Evolutionary conservation across 2,113 vertebrate genomes (phyloP), one percentile per base, ranked within the genome.

Genomic region (Varanus komodoensis): DNA sequence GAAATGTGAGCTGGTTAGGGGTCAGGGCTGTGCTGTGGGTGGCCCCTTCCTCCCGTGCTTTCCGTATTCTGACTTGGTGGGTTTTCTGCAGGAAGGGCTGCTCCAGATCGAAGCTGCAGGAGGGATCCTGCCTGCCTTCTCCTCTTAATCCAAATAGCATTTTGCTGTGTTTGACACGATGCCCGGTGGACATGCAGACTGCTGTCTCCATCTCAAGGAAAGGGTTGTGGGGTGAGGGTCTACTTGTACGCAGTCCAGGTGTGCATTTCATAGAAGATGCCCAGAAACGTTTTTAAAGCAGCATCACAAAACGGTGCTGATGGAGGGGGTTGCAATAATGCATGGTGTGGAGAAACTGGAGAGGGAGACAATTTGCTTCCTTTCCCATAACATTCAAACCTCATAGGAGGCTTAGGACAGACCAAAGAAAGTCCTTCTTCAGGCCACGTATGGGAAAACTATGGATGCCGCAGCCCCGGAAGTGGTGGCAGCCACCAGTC

Each of bases 31-130:
- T 50, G 75, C 52, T 52, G 87, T 79, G 67, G 8, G 73, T 88
- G 87, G 81, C 74, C 57, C 85, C 74, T 79, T 93, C 74, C 23
- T 89, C 38, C 81, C 19, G 1, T 57, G 86, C 84, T 94, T 94
- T 73, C 82, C 80, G 88, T 79, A 71, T 82, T 93, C 11, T 7
- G 11, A 8, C 90, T 92, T 82, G 67, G 88, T 61, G 73, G 29
- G 74, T 73, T 84, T 91, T 93, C 91, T 82, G 90, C 90, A 84
- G 86, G 79, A 89, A 34, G 11, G 92, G 64, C 84, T 91, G 80
- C 75, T 92, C 83, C 67, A 87, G 48, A 25, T 44, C 38, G 38
- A 44, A 44, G 38, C 38, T 38, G 23, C 71, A 77, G 89, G 89
- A 44, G 91, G 89, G 29, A 48, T 69, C 86, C 2, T 89, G 83